These are phyloP conservation scores for Chironomus striatipennis DNA, from an alignment of 1,140 invertebrate species.

Conservation along the genomic window DNA sequence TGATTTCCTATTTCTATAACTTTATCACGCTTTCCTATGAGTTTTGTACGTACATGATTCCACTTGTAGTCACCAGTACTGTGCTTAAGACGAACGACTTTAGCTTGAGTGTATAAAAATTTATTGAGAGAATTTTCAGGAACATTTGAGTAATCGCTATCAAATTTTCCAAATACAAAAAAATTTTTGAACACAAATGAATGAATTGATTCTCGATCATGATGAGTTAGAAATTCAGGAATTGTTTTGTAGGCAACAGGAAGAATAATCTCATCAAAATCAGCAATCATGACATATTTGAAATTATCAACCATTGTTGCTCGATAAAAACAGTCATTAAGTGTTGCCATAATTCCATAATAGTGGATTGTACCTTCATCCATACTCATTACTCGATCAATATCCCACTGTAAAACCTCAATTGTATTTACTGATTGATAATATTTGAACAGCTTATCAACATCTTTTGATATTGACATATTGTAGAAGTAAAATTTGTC, in stretches of 20 bases:
- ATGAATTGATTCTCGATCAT: conserved; percentile 34
- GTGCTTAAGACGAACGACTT: conserved; percentile 41
- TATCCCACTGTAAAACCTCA: conserved; percentile 49
- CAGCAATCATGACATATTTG: conserved; percentile 48
- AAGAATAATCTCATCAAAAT: conserved; percentile 54
- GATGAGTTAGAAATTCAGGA: conserved; percentile 36
- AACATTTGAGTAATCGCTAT: conserved; percentile 43
- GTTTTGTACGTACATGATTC: conserved; percentile 51
- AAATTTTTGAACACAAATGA: conserved; percentile 52
- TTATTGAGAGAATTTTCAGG: conserved; percentile 38
- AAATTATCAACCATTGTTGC: conserved; percentile 37
- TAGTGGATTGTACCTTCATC: conserved; percentile 32
- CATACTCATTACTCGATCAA: conserved; percentile 43
- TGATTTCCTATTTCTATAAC: conserved; percentile 55
- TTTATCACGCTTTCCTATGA: conserved; percentile 46
- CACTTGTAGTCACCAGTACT: conserved; percentile 41
- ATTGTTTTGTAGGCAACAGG: conserved; percentile 40
- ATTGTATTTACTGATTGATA: conserved; percentile 44
- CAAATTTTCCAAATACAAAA: conserved; percentile 52
- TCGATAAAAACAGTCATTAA: conserved; percentile 56
- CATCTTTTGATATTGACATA: conserved; percentile 45
- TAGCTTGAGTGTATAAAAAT: conserved; percentile 43
- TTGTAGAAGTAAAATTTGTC: conserved; percentile 58
- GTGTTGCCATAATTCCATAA: conserved; percentile 50
- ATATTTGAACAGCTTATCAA: conserved; percentile 42